Evolutionary conservation across 2,888 invertebrate species (phyloP), one percentile per base, ranked within the genome.

Genomic region (Odontocolon sp.): DNA sequence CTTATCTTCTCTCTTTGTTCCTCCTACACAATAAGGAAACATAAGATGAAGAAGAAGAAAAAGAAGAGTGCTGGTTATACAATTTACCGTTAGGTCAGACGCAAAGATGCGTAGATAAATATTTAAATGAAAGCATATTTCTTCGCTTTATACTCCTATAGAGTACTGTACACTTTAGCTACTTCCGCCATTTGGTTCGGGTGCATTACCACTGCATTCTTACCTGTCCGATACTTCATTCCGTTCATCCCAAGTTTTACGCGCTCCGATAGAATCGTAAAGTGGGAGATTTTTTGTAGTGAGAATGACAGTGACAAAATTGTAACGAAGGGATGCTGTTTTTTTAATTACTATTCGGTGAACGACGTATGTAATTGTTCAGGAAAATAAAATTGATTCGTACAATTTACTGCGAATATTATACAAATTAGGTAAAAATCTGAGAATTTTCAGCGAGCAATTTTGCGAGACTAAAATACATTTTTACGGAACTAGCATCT

Each of bases 91-190:
- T 78, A 73, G 47, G 47, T 59, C 40, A 76, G 77, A 76, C 36
- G 80, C 82, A 78, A 77, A 85, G 81, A 81, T 77, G 84, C 82
- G 82, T 80, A 78, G 80, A 84, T 83, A 84, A 86, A 86, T 85
- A 84, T 85, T 85, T 80, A 82, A 86, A 84, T 80, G 78, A 74
- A 81, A 79, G 68, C 79, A 72, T 76, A 80, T 69, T 70, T 78
- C 75, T 76, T 67, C 1, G 42, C 61, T 61, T 67, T 67, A 73
- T 73, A 36, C 40, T 42, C 42, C 45, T 66, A 54, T 66, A 26
- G 6, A 11, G 42, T n/a, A 9, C 23, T 26, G 33, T 50, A 47
- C 23, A 42, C n/a, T n/a, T 68, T 21, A 8, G 54, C 54, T n/a
- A 56, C 68, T 74, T 74, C 69, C 63, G 63, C 31, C 56, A 69